Evolutionary conservation across 2,888 invertebrate species (phyloP), one percentile per base, ranked within the genome.

Genomic region (Hypselothyrea guttata): DNA sequence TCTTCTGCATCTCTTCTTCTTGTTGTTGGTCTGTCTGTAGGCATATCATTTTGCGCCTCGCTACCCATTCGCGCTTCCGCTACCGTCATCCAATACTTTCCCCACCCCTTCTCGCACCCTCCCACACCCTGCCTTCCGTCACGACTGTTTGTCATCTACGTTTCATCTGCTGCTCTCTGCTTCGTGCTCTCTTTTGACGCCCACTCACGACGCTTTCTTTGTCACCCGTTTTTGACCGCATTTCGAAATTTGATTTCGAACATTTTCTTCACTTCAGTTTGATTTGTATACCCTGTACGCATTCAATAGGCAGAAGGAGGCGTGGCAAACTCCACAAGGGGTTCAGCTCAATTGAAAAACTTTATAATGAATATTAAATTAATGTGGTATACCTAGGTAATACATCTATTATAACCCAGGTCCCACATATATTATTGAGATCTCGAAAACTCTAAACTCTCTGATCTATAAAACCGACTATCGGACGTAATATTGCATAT

Each of bases 21-120:
- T 54, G 30, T 28, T 47, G 48, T 45, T 49, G 52, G 45, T 74
- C 42, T 47, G 34, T n/a, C 38, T 47, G 42, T 57, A 44, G 53
- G 71, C 67, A 83, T 77, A 75, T 84, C 60, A 84, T 84, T 84
- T 84, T 81, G 81, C 78, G 71, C 71, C 70, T 74, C 63, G 71
- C 49, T 84, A 52, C 56, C 56, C 77, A 61, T 60, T 63, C 46
- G 44, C 58, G 59, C 71, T 64, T 60, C 78, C 79, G 58, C 51
- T 42, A 22, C 31, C 28, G 11, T 41, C 52, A 18, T 42, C 49
- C 37, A 31, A n/a, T 16, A 12, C 35, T 35, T 8, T 12, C 11
- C 28, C 8, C 28, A 1, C 18, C 33, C 15, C 33, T 9, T 11
- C n/a, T n/a, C n/a, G 9, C 38, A 7, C 31, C 16, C 18, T 8